A percentile compares a stretch with the other conserved stretches of the same genome.
These are phyloP conservation scores for Odocoileus hemionus DNA, from an alignment of 2,113 vertebrate genomes.

Conservation along the genomic window DNA sequence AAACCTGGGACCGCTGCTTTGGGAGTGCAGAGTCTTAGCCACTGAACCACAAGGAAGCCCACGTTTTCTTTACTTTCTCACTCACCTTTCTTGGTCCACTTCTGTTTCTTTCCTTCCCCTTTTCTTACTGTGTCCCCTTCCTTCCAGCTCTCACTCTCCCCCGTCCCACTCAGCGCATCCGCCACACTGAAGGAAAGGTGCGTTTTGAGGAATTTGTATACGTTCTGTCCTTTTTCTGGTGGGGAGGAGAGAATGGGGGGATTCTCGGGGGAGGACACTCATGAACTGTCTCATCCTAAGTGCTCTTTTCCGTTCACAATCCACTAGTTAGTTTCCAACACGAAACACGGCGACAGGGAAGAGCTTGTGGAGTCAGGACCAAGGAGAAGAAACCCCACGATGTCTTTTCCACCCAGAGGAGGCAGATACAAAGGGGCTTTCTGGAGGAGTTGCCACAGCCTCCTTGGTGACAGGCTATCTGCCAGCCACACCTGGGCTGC, in stretches of 20 bases:
- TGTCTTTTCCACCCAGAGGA: background rate
- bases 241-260: background rate
- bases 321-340: background rate
- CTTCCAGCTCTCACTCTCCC: background rate
- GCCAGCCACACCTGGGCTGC: background rate
- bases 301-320: background rate
- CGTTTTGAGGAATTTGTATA: background rate
- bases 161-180: background rate
- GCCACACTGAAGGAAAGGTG: background rate
- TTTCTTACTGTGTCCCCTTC: background rate
- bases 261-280: rapidly evolving
- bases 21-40: background rate
- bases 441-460: background rate
- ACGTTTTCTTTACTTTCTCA: background rate
- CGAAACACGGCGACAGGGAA: background rate
- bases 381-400: background rate
- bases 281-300: background rate
- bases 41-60: background rate
- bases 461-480: background rate
- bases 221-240: background rate
- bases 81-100: background rate
- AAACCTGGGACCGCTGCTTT: background rate
- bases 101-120: background rate
- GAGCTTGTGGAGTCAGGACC: background rate
- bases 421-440: background rate